These are phyloP conservation scores for Muntiacus muntjak DNA, from an alignment of 2,113 vertebrate genomes.

Conservation along the genomic window DNA sequence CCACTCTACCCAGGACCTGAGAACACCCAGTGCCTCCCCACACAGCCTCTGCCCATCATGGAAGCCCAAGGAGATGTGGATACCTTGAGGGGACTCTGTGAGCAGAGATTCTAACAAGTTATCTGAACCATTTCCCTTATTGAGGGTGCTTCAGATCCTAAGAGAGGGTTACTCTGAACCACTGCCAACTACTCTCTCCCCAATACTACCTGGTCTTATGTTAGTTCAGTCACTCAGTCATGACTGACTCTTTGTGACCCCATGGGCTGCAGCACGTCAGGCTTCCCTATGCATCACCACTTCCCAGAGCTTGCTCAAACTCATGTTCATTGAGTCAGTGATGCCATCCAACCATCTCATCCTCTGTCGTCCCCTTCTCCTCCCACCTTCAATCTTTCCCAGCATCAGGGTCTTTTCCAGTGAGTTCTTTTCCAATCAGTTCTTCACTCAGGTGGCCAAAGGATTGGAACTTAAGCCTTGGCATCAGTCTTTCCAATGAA, in stretches of 20 bases:
- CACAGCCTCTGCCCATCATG: background rate
- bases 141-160: background rate
- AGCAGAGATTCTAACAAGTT: background rate
- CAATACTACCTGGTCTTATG: background rate
- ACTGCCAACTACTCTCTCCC: background rate
- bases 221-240: accelerated
- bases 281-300: background rate
- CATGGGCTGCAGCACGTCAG: background rate
- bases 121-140: background rate
- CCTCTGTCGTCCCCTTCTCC: background rate
- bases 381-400: background rate
- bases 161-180: background rate
- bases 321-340: background rate
- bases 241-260: background rate
- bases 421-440: background rate
- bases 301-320: background rate
- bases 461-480: background rate
- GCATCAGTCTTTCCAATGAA: background rate
- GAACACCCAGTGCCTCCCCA: accelerated
- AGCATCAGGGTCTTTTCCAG: background rate
- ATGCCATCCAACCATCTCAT: background rate
- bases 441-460: background rate
- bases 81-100: accelerated
- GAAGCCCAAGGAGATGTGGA: accelerated
- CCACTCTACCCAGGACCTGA: background rate